Conservation (phyloP, 2,797 vertebrate genomes). For the Molossus alvarezi region DNA sequence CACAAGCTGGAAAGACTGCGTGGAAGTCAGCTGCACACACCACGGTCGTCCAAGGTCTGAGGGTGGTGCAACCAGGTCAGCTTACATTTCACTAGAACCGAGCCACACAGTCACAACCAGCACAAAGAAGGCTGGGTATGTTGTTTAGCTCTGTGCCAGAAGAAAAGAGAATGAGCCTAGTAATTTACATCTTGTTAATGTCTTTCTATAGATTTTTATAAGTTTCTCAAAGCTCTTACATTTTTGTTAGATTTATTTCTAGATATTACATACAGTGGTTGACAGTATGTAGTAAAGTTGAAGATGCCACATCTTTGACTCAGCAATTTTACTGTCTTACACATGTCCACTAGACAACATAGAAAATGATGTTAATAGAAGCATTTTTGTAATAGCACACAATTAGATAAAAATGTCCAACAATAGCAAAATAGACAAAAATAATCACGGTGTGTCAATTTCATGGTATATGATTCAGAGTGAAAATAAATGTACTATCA, state of each 20-base stretch:
- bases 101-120: neutral
- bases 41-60: neutral
- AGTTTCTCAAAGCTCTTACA: constrained; percentile 5
- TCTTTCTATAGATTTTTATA: neutral
- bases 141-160: neutral
- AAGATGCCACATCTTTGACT: neutral
- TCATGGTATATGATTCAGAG: neutral
- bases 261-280: neutral
- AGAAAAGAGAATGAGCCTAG: neutral
- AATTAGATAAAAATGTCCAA: neutral
- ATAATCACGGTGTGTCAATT: neutral
- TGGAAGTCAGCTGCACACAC: neutral
- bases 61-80: neutral
- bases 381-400: neutral
- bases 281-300: neutral
- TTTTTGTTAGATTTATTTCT: neutral
- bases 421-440: neutral
- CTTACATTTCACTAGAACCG: neutral
- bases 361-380: neutral
- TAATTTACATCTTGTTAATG: neutral
- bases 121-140: neutral
- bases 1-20: neutral
- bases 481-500: neutral
- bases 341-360: neutral
- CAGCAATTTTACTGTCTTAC: neutral